Evolutionary conservation across 2,888 invertebrate species (phyloP), one percentile per base, ranked within the genome.

Genomic region (Xanthia icteritia): DNA sequence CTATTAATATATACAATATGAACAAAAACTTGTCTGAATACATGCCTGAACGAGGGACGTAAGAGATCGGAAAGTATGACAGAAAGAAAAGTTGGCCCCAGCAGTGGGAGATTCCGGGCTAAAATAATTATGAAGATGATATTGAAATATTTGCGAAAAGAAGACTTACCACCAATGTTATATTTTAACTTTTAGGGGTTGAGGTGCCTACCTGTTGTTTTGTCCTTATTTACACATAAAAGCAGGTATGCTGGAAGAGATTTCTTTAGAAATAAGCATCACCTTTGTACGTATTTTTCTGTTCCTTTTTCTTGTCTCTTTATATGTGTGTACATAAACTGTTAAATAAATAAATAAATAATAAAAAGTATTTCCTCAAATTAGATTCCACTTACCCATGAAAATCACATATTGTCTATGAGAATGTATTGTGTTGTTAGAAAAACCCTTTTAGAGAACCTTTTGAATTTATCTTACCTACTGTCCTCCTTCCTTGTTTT

Each of bases 371-470:
- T 81, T 71, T 42, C 60, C 27, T 20, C 6, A 70, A 84, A 71
- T 73, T 61, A 36, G 73, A 71, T 66, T 80, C n/a, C 20, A 61
- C 68, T 36, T 17, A 51, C 69, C 51, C 61, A 31, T 42, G 56
- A 11, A 71, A 71, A 81, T 71, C 36, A 67, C 69, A 61, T 79
- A 69, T 66, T 71, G 85, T 80, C 65, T 56, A 36, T 79, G 60
- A 66, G 36, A 42, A 80, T 42, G 17, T 71, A 70, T 80, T 56
- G 60, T 80, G 23, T 61, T 84, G 60, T 65, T 36, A 42, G 27
- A 27, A 51, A n/a, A 48, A 64, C 79, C 63, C 51, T 80, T 68
- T 79, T n/a, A 48, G 23, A 56, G 31, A 56, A 42, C 63, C 79
- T 56, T 79, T 78, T 83, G n/a, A 78, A 83, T 67, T 42, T 51